These are phyloP conservation scores for Hemicentrotus pulcherrimus DNA, from an alignment of 35 echinoderm and acorn worm species.

Conservation along the genomic window DNA sequence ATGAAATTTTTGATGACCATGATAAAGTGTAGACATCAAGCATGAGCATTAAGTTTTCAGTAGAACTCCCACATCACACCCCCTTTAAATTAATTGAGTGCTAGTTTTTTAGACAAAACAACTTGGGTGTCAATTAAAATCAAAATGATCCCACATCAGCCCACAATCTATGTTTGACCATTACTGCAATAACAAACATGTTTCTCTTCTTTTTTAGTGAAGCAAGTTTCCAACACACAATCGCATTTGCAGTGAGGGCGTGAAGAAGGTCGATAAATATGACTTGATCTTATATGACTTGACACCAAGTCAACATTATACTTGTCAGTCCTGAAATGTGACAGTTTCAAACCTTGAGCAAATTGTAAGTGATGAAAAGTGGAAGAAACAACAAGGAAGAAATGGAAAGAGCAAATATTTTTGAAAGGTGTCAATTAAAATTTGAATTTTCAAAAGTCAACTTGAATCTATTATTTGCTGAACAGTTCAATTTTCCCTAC, in stretches of 20 bases:
- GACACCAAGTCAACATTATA: neutral
- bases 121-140: neutral
- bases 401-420: neutral
- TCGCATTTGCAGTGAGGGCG: neutral
- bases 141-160: too few species aligned
- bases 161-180: too few species aligned
- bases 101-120: neutral
- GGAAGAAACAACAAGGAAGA: neutral
- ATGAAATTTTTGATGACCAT: too few species aligned
- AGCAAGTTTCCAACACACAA: neutral
- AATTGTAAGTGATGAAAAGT: neutral
- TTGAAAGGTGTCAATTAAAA: conserved; percentile 4
- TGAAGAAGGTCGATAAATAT: neutral
- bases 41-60: neutral
- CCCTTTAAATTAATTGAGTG: too few species aligned
- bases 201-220: neutral
- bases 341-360: neutral
- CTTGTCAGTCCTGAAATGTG: neutral
- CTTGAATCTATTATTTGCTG: neutral
- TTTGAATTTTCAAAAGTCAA: neutral
- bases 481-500: neutral
- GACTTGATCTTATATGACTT: neutral
- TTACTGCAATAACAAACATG: too few species aligned
- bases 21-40: neutral
- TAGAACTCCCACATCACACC: too few species aligned